Base-by-base conservation (phyloP, 2,113 vertebrate species). In the Brachyistius frenatus region DNA sequence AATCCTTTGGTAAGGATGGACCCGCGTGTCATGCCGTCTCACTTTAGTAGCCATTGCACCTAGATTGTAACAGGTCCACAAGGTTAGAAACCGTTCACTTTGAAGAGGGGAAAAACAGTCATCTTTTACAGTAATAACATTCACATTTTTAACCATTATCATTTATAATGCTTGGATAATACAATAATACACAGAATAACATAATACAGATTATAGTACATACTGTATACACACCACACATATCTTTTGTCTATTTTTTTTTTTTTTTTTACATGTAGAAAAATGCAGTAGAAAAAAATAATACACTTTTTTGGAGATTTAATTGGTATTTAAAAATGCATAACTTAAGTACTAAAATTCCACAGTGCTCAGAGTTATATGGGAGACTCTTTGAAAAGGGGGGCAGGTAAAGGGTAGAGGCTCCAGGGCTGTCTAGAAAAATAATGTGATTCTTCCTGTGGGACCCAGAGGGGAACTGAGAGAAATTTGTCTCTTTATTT, bases 1-100 rank as follows among this genome's bases (percentile, higher is more conserved):
- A 95, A 96, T 95, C 95, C 95, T 96, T 95, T 96, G 95, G 95
- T 96, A 96, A 96, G 95, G 95, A 95, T 95, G 95, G 93, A 96
- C 95, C 91, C 95, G 94, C 81, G 94, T 92, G 93, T 96, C 95
- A 94, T 96, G 95, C 89, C 95, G 93, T 93, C 95, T 94, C 93
- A 96, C 95, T 95, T 96, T 96, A 95, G 94, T 92, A 93, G 95
- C 95, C 95, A 96, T 95, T 94, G 95, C 95, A 95, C 95, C 95
- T 96, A 93, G 93, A 95, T 95, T 82, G 92, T 86, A 94, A 96
- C 93, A 95, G 93, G 94, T 95, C 93, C 94, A 95, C 92, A 96
- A 92, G 93, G 94, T 95, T 95, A 95, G 94, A 93, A 90, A 93
- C 85, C 86, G 16, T 87, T 93, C 89, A 93, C 91, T 86, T 91